Evolutionary conservation across 2,888 invertebrate species (phyloP), one percentile per base, ranked within the genome.

Genomic region (Notocelia uddmanniana): DNA sequence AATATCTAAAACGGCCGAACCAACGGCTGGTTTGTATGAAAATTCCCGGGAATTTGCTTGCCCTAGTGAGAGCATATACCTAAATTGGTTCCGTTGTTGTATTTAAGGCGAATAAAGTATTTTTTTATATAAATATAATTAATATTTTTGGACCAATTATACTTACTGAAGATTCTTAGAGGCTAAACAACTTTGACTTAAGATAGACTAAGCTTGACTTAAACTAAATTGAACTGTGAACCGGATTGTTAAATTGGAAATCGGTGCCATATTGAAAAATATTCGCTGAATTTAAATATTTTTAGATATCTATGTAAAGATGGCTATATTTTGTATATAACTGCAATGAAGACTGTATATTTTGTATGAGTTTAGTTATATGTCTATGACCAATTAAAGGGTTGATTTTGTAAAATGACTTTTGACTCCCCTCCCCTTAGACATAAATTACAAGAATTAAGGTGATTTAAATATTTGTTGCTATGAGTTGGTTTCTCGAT

Each of bases 271-370:
- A 72, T 19, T 55, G 23, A 21, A 45, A 64, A 68, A 52, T 45
- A 62, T 62, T 45, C 54, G 48, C 67, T 68, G 60, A 60, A 62
- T 23, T 52, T 21, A 59, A 18, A 0, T 59, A 58, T 26, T 18
- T 62, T 21, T 19, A 63, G n/a, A 34, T 55, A 48, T 68, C 15
- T 66, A 69, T 67, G 70, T 68, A 67, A 37, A 59, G 75, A 74
- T 67, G 54, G 66, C 77, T 81, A 85, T 86, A 82, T 85, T 80
- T 85, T 90, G 85, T 90, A 87, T 82, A 89, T 88, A 86, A 79
- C 78, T 81, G 82, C 83, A 81, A 80, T 78, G 81, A 93, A 92
- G 92, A 93, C 92, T 93, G 92, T 93, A 91, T 91, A 92, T 92
- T 91, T 91, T 90, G 87, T 90, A 90, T 84, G 82, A 78, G 81